A percentile compares a stretch with the other conserved stretches of the same genome.
These are phyloP conservation scores for Erebia palarica DNA, from an alignment of 2,888 invertebrate genomes.

Conservation along the genomic window DNA sequence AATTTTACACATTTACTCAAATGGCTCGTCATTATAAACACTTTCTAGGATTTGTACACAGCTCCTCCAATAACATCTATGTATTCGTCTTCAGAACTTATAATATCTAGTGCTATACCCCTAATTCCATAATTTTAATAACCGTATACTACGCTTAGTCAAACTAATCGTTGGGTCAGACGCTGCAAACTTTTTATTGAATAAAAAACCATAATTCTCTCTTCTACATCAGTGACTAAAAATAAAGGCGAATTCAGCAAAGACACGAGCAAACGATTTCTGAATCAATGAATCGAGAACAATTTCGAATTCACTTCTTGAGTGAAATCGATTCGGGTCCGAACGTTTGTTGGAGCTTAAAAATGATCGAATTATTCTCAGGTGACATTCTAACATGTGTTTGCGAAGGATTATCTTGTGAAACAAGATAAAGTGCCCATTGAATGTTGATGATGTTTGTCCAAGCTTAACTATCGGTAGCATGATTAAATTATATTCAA, in stretches of 20 bases:
- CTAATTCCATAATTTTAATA: too few species aligned
- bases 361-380: conserved; percentile 44
- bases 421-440: conserved; percentile 23
- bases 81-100: too few species aligned
- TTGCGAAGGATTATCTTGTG: conserved; percentile 23
- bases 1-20: too few species aligned
- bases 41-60: too few species aligned
- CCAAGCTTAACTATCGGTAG: background rate
- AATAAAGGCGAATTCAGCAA: conserved; percentile 31
- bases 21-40: too few species aligned
- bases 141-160: background rate
- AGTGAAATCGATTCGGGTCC: conserved; percentile 60
- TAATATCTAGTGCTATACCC: too few species aligned
- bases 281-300: conserved; percentile 68
- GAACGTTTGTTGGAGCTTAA: conserved; percentile 62
- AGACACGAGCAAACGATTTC: conserved; percentile 67
- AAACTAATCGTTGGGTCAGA: background rate
- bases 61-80: too few species aligned
- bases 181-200: background rate
- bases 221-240: conserved; percentile 11
- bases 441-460: conserved; percentile 21
- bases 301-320: conserved; percentile 61
- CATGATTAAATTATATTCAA: background rate
- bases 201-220: conserved; percentile 9
- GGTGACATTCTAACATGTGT: conserved; percentile 25